A percentile compares a stretch with the other conserved stretches of the same genome.
phyloP scores from a whole-genome alignment of 2,888 invertebrate genomes.

The Calliphora vomitoria region DNA sequence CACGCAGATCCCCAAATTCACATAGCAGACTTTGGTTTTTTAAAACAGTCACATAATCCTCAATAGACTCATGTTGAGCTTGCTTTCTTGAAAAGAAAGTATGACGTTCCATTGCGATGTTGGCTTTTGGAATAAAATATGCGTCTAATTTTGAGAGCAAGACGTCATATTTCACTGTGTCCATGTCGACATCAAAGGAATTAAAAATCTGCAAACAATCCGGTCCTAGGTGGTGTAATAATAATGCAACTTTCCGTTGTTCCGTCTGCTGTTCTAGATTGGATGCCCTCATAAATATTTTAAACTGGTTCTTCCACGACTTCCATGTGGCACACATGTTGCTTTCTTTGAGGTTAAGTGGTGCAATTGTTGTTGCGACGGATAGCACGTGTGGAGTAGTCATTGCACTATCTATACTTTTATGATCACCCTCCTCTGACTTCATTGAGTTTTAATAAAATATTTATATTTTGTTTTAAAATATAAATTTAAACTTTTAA shows the following conservation, averaged over 20 bases:
- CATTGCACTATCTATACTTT: no score
- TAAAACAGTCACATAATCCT: not conserved
- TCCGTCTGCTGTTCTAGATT: slow-evolving; percentile 52
- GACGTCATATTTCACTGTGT: slow-evolving; percentile 28
- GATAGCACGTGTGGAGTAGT: not conserved
- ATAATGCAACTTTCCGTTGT: slow-evolving; percentile 39
- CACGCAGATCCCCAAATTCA: slow-evolving; percentile 22
- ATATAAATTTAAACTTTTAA: no score
- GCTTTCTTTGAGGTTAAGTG: slow-evolving; percentile 56
- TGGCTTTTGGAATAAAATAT: no score
- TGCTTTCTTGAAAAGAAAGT: slow-evolving; percentile 25
- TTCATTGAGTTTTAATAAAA: no score
- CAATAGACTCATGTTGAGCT: slow-evolving; percentile 7
- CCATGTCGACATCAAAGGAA: no score
- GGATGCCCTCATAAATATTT: slow-evolving; percentile 72
- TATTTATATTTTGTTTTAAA: no score
- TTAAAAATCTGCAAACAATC: slow-evolving; percentile 21
- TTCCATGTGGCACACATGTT: slow-evolving; percentile 67
- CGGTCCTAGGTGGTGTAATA: slow-evolving; percentile 59
- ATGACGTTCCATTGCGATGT: no score
- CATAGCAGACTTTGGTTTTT: slow-evolving; percentile 30
- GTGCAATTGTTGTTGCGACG: slow-evolving; percentile 45
- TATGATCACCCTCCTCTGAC: no score
- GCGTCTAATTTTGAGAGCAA: not conserved
- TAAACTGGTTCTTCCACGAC: slow-evolving; percentile 68